These are phyloP conservation scores for Drosophila jambulina DNA, from an alignment of 1,140 invertebrate species.

Conservation along the genomic window DNA sequence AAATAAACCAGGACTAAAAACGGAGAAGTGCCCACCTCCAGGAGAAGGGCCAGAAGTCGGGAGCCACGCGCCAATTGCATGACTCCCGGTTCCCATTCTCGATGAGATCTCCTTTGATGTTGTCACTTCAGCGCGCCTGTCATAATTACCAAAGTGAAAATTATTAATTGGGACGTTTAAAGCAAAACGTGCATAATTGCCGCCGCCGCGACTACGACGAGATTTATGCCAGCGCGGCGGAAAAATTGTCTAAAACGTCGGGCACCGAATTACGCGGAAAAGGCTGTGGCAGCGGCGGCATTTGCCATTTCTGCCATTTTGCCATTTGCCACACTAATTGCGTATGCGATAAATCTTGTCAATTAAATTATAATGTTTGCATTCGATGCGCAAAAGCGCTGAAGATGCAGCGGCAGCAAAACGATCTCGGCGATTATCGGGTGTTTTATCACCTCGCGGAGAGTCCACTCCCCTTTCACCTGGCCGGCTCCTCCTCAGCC, in stretches of 20 bases:
- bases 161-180: constrained; percentile 83
- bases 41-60: neutral
- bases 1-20: constrained; percentile 26
- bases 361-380: constrained; percentile 85
- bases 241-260: constrained; percentile 80
- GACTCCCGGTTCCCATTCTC: constrained; percentile 9
- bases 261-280: constrained; percentile 70
- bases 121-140: constrained; percentile 77
- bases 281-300: constrained; percentile 29
- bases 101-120: constrained; percentile 63
- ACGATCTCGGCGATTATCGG: constrained; percentile 83
- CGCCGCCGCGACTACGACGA: constrained; percentile 40
- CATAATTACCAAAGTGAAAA: constrained; percentile 83
- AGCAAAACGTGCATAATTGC: constrained; percentile 81
- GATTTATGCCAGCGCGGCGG: constrained; percentile 73
- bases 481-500: neutral
- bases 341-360: constrained; percentile 84
- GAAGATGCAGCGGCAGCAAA: constrained; percentile 75
- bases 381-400: constrained; percentile 73
- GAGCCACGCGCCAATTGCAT: constrained; percentile 13
- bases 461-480: constrained; percentile 11
- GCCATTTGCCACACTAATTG: constrained; percentile 83
- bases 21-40: neutral
- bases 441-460: constrained; percentile 79
- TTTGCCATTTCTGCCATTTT: constrained; percentile 19